phyloP scores from a whole-genome alignment of 2,888 invertebrate genomes.

The Drosophila aldrichi region DNA sequence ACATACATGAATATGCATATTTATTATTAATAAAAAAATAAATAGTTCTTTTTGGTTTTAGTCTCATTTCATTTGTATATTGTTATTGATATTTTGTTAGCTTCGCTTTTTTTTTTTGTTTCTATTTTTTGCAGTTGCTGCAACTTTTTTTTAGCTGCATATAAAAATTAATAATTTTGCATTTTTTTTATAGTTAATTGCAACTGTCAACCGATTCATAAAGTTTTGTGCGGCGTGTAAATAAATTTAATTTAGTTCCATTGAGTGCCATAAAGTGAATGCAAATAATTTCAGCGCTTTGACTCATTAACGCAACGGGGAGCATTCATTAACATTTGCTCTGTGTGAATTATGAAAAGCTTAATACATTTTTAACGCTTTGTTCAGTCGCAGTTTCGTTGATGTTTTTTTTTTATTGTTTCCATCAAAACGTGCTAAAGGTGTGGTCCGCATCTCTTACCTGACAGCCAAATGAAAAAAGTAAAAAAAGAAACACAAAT shows the following conservation, averaged over 20 bases:
- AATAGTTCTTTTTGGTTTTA: slow-evolving; percentile 36
- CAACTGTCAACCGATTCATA: slow-evolving; percentile 51
- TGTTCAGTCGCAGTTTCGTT: slow-evolving; percentile 38
- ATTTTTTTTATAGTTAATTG: slow-evolving; percentile 34
- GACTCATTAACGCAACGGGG: slow-evolving; percentile 77
- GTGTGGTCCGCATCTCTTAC: slow-evolving; percentile 55
- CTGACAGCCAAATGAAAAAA: slow-evolving; percentile 28
- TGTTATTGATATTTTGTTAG: slow-evolving; percentile 34
- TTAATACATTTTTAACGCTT: slow-evolving; percentile 53
- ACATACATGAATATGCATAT: slow-evolving; percentile 24
- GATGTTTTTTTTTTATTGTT: slow-evolving; percentile 6
- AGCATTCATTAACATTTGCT: slow-evolving; percentile 70
- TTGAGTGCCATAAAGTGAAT: slow-evolving; percentile 71
- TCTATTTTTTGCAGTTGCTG: slow-evolving; percentile 1
- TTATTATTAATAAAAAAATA: slow-evolving; percentile 60
- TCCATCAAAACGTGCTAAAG: slow-evolving; percentile 37
- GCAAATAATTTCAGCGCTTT: slow-evolving; percentile 78
- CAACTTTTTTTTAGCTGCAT: slow-evolving; percentile 21
- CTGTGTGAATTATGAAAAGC: slow-evolving; percentile 60
- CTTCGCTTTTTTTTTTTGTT: slow-evolving; percentile 29
- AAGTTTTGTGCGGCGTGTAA: slow-evolving; percentile 59
- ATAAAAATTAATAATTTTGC: slow-evolving; percentile 39
- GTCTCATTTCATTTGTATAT: slow-evolving; percentile 1
- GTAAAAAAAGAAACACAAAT: slow-evolving; percentile 51
- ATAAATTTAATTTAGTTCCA: slow-evolving; percentile 65